Percentiles rank a stretch among this genome's conserved stretches.
Conservation (phyloP, 2,113 vertebrate species). For the Cheirogaleus medius region DNA sequence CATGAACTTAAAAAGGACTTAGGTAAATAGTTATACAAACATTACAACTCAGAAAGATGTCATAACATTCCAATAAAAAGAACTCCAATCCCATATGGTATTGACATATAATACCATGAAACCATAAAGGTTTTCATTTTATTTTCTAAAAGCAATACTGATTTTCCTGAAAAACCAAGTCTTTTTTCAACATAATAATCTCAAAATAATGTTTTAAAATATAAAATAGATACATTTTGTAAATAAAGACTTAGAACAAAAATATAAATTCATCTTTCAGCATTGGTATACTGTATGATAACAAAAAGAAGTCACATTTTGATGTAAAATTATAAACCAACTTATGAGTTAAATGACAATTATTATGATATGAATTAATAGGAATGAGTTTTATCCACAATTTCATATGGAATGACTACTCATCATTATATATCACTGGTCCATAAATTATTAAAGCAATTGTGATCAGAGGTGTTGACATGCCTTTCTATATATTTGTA, state of each 20-base stretch:
- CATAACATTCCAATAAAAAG: background rate
- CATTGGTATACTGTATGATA: background rate
- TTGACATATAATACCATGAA: background rate
- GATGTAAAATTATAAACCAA: background rate
- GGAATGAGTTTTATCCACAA: background rate
- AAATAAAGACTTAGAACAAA: background rate
- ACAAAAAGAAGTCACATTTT: background rate
- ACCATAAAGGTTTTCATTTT: background rate
- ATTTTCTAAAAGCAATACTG: background rate
- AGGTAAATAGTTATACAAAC: background rate
- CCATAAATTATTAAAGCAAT: background rate
- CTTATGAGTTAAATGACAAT: background rate
- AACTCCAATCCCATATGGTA: background rate
- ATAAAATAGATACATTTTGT: background rate
- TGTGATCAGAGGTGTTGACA: background rate
- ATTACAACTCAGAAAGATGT: background rate
- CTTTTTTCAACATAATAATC: background rate
- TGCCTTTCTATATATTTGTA: background rate
- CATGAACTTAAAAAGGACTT: background rate
- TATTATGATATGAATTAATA: background rate
- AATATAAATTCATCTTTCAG: background rate
- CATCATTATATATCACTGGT: background rate
- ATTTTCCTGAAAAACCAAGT: background rate
- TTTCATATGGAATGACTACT: background rate
- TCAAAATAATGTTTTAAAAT: background rate